phyloP scores from a whole-genome alignment of 2,113 vertebrate genomes.

The Leptosomus discolor region DNA sequence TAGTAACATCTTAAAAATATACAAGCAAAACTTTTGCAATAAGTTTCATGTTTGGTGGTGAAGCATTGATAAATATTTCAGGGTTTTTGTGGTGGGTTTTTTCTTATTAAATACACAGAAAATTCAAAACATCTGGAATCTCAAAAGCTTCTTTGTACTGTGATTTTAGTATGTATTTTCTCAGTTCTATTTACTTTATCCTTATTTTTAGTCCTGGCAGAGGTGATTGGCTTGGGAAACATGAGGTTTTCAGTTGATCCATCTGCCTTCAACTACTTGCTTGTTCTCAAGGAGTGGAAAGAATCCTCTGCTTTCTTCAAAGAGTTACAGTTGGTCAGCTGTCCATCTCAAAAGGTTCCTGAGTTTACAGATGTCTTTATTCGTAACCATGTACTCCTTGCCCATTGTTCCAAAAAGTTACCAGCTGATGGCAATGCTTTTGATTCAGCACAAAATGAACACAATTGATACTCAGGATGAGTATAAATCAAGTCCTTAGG shows the following conservation, averaged over 20 bases:
- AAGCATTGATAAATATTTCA: not conserved
- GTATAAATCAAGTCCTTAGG: not conserved
- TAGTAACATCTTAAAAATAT: not conserved
- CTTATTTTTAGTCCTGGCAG: not conserved
- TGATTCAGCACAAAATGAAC: not conserved
- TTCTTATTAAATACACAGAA: not conserved
- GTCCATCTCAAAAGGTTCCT: not conserved
- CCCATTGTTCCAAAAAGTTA: not conserved
- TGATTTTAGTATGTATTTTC: not conserved
- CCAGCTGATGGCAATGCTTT: not conserved
- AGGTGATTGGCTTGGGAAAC: not conserved
- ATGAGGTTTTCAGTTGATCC: not conserved
- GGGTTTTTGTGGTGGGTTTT: not conserved
- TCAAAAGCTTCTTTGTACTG: not conserved
- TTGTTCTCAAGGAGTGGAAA: not conserved
- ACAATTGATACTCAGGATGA: not conserved
- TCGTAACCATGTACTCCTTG: not conserved
- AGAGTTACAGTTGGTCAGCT: not conserved
- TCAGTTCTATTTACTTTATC: not conserved
- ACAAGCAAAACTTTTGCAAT: not conserved
- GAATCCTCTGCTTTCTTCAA: not conserved
- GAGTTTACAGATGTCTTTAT: not conserved
- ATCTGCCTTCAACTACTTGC: not conserved
- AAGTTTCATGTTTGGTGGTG: not conserved
- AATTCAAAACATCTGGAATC: not conserved